These are phyloP conservation scores for Bombus superbus DNA, from an alignment of 1,140 invertebrate species.

Conservation along the genomic window DNA sequence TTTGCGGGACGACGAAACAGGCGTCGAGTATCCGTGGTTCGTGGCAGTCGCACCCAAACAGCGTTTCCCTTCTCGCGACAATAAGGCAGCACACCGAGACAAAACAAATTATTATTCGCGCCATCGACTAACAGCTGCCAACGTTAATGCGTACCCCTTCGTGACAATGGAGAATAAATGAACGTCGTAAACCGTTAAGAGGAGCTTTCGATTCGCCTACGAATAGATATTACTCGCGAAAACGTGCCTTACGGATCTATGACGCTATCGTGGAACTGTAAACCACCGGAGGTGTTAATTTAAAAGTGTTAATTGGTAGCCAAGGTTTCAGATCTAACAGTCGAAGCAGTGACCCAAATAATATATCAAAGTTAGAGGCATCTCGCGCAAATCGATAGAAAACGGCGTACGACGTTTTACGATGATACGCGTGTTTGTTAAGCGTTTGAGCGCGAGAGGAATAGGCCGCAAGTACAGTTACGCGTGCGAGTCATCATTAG, in stretches of 20 bases:
- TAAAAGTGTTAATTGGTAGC: neutral
- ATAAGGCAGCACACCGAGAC: slow-evolving; percentile 7
- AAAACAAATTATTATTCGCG: slow-evolving; percentile 26
- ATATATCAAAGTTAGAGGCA: neutral
- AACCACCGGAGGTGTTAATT: neutral
- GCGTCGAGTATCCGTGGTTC: neutral
- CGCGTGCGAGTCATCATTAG: neutral
- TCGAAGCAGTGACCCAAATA: too few relatives aligned
- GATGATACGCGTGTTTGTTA: neutral
- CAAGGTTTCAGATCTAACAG: neutral
- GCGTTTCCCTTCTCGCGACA: slow-evolving; percentile 16
- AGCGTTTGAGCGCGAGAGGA: neutral
- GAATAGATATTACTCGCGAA: neutral
- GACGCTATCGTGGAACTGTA: neutral
- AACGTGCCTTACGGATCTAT: neutral
- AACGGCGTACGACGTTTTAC: neutral
- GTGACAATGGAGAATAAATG: neutral
- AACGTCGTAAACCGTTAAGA: neutral
- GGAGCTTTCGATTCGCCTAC: too few relatives aligned
- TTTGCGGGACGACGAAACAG: slow-evolving; percentile 4
- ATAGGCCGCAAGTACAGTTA: neutral
- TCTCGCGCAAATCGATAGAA: neutral
- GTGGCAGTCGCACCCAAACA: neutral
- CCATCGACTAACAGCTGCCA: neutral
- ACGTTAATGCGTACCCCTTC: neutral